phyloP scores from a whole-genome alignment of 2,888 invertebrate species.

The Rotaria macrura region DNA sequence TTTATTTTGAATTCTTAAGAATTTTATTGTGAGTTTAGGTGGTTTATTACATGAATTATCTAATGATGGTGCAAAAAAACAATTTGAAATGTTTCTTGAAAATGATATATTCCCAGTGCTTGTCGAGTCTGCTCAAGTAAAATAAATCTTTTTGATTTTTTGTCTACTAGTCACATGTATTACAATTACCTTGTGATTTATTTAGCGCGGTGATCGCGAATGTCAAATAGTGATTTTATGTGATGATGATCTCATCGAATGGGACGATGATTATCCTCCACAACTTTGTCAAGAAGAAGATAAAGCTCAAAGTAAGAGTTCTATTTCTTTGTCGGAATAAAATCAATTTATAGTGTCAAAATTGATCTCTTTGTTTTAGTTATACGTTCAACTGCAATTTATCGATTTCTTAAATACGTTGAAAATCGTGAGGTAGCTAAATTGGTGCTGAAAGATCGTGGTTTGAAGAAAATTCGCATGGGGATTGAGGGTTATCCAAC shows the following conservation, averaged over 20 bases:
- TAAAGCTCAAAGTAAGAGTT: constrained; percentile 65
- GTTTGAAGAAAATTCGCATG: constrained; percentile 90
- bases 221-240: constrained; percentile 89
- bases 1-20: neutral
- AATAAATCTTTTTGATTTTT: constrained; percentile 15
- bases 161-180: neutral
- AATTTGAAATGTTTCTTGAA: constrained; percentile 90
- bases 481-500: constrained; percentile 97
- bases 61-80: constrained; percentile 94
- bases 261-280: constrained; percentile 98
- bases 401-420: constrained; percentile 96
- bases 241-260: constrained; percentile 88
- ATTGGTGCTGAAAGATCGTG: constrained; percentile 92
- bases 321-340: no score
- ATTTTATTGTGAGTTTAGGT: constrained; percentile 46
- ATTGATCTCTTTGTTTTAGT: no score
- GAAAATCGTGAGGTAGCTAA: constrained; percentile 98
- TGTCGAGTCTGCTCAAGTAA: constrained; percentile 61
- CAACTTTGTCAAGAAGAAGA: constrained; percentile 64
- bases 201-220: constrained; percentile 85
- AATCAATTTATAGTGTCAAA: no score
- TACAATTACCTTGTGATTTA: constrained; percentile 53
- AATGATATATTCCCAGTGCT: constrained; percentile 81
- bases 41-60: constrained; percentile 91
- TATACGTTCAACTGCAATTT: constrained; percentile 83